These are phyloP conservation scores for Lateolabrax maculatus DNA, from an alignment of 2,797 vertebrate species.

Conservation along the genomic window DNA sequence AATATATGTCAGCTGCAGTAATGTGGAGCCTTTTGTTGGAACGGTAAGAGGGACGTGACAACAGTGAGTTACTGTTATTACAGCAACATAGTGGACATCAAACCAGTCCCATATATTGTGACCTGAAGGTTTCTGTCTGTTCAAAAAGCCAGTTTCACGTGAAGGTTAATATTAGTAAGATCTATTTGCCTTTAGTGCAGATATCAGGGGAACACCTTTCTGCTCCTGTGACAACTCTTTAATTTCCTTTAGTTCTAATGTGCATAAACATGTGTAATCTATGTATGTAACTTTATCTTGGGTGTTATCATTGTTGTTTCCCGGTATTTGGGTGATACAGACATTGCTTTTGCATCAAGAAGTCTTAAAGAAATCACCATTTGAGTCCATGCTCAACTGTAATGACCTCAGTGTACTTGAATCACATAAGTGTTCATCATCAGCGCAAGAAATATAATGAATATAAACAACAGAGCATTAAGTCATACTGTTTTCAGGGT, in stretches of 20 bases:
- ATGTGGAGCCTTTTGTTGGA: conserved; percentile 19
- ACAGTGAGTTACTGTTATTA: conserved; percentile 3
- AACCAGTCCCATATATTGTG: neutral
- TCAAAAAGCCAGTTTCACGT: conserved; percentile 12
- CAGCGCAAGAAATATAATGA: neutral
- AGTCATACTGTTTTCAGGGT: neutral
- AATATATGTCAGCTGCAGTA: conserved; percentile 20
- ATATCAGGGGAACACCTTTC: neutral
- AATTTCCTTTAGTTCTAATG: neutral
- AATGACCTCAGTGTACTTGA: neutral
- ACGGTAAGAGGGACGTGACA: conserved; percentile 32
- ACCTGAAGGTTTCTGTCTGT: conserved; percentile 18
- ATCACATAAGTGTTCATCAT: neutral
- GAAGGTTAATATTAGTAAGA: conserved; percentile 21
- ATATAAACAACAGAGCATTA: neutral
- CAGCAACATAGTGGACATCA: conserved; percentile 11
- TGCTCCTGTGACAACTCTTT: neutral
- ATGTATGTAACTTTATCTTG: neutral
- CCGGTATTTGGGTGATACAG: neutral
- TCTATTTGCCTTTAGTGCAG: conserved; percentile 3
- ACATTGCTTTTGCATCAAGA: neutral
- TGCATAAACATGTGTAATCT: neutral
- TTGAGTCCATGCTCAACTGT: neutral
- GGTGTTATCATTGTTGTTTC: neutral
- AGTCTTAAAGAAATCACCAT: neutral